phyloP scores from a whole-genome alignment of 2,113 vertebrate genomes.

The Pteruthius melanotis region DNA sequence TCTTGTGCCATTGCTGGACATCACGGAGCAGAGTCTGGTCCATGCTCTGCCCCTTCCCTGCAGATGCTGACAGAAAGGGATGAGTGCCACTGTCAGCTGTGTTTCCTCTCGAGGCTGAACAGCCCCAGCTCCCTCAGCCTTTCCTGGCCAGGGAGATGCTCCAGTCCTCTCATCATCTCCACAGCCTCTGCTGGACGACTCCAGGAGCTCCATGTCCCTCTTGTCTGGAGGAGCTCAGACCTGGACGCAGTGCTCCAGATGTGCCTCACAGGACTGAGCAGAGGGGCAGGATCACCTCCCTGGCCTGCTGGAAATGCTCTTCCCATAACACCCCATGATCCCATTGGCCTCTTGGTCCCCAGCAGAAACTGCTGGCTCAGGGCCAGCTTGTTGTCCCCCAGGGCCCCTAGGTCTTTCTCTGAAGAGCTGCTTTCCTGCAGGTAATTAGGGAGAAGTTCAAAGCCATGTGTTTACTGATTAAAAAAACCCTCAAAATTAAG shows the following conservation, averaged over 20 bases:
- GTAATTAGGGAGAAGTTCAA: not conserved
- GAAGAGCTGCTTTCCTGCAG: not conserved
- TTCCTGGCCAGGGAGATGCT: not conserved
- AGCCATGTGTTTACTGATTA: not conserved
- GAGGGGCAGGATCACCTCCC: not conserved
- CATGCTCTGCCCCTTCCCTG: not conserved
- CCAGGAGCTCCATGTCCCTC: not conserved
- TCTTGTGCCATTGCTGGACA: not conserved
- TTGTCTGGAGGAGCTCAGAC: not conserved
- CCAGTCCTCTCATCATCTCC: not conserved
- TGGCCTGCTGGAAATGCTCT: not conserved
- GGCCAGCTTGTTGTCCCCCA: not conserved
- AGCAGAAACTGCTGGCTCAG: not conserved
- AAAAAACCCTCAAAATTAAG: not conserved
- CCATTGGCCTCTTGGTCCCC: not conserved
- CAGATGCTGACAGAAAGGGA: not conserved
- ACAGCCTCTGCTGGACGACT: accelerated
- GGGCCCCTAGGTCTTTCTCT: not conserved
- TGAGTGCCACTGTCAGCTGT: not conserved
- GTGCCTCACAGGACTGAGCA: not conserved
- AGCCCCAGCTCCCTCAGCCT: not conserved
- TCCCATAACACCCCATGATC: not conserved
- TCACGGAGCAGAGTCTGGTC: not conserved
- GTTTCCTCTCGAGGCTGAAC: not conserved
- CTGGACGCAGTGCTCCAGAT: no score